Evolutionary conservation across 1,140 invertebrate species (phyloP), one percentile per base, ranked within the genome.

Genomic region (Drosophila tsacasi): DNA sequence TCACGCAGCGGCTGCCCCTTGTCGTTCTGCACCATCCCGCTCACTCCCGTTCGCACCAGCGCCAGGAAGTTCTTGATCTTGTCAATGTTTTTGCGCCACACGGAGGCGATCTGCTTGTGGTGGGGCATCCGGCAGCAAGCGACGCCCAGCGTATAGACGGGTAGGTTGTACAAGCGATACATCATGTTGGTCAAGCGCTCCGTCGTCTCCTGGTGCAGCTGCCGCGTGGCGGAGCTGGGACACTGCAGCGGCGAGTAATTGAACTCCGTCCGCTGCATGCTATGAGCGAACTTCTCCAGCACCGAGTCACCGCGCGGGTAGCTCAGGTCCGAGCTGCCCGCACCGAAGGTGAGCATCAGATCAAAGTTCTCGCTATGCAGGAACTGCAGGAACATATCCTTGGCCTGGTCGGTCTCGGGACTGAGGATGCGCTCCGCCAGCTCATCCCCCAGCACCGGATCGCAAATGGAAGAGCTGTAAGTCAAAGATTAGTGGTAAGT

Each of bases 111-210:
- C 12, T 95, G 93, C 6, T 93, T 93, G 15, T 95, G 93, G 2
- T 86, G 65, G 1, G 97, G 97, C 94, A 97, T 97, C 76, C 96
- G 96, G 84, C 97, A 98, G 82, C 97, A 98, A 49, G 95, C 94
- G 8, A 96, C 67, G 2, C 95, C 95, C 27, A 95, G 92, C 0
- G 95, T 95, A n/a, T 95, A 93, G 72, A 96, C 92, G 0, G 95
- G 94, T 2, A 94, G 92, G 15, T 94, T 93, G 68, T 93, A 95
- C 72, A 94, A 92, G 39, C 95, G 94, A 64, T 93, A 94, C 2
- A 96, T 67, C 30, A 94, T 76, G 83, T 95, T 95, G 4, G 95
- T 94, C 19, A 95, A 44, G 1, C 87, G 55, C n/a, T 91, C 80
- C 40, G 66, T 81, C 17, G 79, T 81, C 47, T 91, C 78, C 12